phyloP scores from a whole-genome alignment of 2,797 vertebrate species.

The Limnodromus scolopaceus region DNA sequence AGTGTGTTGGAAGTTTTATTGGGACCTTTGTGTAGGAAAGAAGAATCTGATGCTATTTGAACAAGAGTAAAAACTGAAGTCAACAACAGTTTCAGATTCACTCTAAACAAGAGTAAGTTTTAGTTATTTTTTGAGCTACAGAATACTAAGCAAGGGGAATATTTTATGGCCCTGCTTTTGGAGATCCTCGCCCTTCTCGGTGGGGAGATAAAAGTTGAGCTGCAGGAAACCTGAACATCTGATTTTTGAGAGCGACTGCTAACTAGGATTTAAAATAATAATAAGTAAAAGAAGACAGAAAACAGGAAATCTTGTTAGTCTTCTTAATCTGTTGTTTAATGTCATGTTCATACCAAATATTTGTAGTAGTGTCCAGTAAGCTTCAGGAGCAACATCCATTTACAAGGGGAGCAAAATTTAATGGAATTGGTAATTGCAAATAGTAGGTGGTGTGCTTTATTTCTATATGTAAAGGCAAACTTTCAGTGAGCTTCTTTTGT shows the following conservation, averaged over 20 bases:
- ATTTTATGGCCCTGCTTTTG: background rate
- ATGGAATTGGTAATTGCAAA: background rate
- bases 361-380: background rate
- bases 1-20: background rate
- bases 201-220: background rate
- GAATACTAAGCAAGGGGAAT: background rate
- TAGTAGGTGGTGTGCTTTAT: background rate
- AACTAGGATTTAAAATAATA: background rate
- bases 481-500: conserved; percentile 23
- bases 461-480: background rate
- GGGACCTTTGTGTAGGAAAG: background rate
- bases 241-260: background rate
- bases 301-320: background rate
- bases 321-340: background rate
- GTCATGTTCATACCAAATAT: background rate
- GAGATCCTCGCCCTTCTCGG: background rate
- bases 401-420: background rate
- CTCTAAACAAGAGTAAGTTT: background rate
- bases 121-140: background rate
- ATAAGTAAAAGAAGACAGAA: background rate
- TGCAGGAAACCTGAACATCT: background rate
- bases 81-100: background rate
- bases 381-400: background rate
- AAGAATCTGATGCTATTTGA: background rate
- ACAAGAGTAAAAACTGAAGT: background rate